Evolutionary conservation across 2,113 vertebrate species (phyloP).

Genomic region (Coracopsis vasa): DNA sequence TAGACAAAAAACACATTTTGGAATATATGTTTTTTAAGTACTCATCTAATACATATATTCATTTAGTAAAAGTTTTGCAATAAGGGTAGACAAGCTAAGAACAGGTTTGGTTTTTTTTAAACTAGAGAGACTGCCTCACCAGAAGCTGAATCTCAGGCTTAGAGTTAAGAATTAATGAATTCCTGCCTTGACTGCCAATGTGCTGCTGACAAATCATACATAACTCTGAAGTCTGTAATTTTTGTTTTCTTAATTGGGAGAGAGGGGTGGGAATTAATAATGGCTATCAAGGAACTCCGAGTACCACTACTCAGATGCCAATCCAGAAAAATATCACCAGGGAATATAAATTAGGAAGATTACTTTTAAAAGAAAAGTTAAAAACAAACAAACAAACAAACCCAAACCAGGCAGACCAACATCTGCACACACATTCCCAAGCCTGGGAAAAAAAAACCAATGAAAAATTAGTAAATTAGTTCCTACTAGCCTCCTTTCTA

Average conservation of each 20-base stretch:
- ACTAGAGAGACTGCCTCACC: neutral
- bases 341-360: neutral
- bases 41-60: neutral
- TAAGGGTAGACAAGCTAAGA: neutral
- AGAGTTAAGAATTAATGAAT: neutral
- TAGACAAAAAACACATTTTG: neutral
- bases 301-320: neutral
- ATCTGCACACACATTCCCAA: neutral
- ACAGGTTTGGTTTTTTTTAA: neutral
- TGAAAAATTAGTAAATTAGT: neutral
- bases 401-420: neutral
- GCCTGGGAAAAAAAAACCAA: neutral
- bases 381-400: too few species aligned
- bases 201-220: neutral
- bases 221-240: neutral
- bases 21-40: neutral
- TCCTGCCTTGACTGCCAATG: neutral
- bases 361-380: neutral
- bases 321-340: neutral
- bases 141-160: neutral
- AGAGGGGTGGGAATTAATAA: neutral
- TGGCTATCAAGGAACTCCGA: neutral
- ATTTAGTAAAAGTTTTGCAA: neutral
- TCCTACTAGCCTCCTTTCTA: neutral
- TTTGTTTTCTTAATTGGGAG: neutral